A percentile compares a stretch with the other conserved stretches of the same genome.
phyloP scores from a whole-genome alignment of 2,113 vertebrate species.

The Sphyrna mokarran region DNA sequence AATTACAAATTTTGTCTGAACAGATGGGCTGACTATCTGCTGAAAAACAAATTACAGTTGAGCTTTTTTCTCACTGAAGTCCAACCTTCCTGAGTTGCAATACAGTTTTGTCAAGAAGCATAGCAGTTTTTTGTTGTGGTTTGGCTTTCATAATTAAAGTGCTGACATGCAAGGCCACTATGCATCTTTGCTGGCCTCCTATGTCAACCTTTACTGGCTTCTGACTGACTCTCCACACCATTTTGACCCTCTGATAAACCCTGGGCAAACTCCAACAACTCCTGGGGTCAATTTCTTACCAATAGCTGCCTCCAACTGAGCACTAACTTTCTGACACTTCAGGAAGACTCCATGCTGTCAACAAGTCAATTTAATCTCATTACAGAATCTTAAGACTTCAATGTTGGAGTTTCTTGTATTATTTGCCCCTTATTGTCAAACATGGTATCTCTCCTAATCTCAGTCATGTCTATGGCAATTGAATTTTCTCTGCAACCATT shows the following conservation, averaged over 20 bases:
- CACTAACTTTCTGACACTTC: neutral
- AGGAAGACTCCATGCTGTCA: neutral
- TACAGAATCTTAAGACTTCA: neutral
- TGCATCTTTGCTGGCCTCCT: neutral
- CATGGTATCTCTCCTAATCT: neutral
- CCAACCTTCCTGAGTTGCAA: neutral
- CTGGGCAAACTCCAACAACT: neutral
- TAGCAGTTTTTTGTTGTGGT: neutral
- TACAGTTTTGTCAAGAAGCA: neutral
- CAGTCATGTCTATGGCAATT: neutral
- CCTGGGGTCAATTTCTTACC: neutral
- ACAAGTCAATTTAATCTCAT: neutral
- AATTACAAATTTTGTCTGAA: neutral
- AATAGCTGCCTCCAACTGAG: neutral
- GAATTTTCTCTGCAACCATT: neutral
- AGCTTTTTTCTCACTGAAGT: neutral
- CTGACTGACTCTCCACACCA: neutral
- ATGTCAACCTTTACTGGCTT: neutral
- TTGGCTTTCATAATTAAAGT: neutral
- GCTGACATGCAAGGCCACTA: neutral
- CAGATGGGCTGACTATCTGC: neutral
- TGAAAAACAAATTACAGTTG: neutral
- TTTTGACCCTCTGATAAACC: neutral
- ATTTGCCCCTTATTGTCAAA: neutral
- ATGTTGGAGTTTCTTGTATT: neutral